Evolutionary conservation across 2,113 vertebrate species (phyloP), one percentile per base, ranked within the genome.

Genomic region (Herpailurus yagouaroundi): DNA sequence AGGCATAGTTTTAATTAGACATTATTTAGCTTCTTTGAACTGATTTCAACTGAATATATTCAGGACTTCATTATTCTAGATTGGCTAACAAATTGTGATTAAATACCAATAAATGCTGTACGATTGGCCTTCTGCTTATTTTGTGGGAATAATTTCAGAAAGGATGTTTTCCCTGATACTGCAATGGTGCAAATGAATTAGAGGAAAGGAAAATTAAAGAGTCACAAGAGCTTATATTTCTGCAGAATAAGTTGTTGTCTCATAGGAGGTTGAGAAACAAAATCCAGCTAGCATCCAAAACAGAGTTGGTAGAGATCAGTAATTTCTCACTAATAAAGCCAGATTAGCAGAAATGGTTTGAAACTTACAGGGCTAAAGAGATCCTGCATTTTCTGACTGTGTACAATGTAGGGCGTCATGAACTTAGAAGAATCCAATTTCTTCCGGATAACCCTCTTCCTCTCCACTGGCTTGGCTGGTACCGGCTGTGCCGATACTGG

Each of bases 341-440:
- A 92, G 36, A 19, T 36, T 64, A 90, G 36, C 6, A 96, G 52
- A 82, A 68, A 15, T 52, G 27, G n/a, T 27, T 73, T 81, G 57
- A 41, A 16, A 95, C 98, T 98, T 98, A 99, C 99, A 36, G 99
- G 96, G 76, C 99, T 99, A 99, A 99, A 99, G 38, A 99, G 99
- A 45, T 99, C 99, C 99, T 99, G 98, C 99, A 99, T 99, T 99
- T 99, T 99, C 96, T 99, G 99, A 98, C 99, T 99, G 98, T 99
- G 99, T 77, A 99, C 98, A 98, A 99, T 98, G 97, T 99, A 99
- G 23, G 99, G 99, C 3, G 99, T 99, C 99, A 99, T 99, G 98
- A 99, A 99, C 98, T 99, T 99, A 45, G 99, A 99, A 12, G 99
- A 97, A 94, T 99, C 99, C 98, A 99, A 99, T 98, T 99, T 99